phyloP scores from a whole-genome alignment of 2,888 invertebrate species.

The Scaptomyza tumidula region DNA sequence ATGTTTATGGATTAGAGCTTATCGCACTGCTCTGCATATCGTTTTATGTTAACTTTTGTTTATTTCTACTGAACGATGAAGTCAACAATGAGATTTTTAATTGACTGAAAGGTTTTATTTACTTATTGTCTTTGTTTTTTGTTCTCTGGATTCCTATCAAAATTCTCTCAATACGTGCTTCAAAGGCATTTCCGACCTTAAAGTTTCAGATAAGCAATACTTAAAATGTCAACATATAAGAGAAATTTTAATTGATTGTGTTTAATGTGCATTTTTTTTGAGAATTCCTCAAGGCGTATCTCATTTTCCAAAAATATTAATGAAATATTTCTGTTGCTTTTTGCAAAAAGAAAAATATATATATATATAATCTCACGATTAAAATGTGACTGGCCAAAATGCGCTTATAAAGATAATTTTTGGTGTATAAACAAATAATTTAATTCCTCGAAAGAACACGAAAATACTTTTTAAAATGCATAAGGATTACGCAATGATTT shows the following conservation, averaged over 20 bases:
- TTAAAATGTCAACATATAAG: not conserved
- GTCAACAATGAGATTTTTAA: conserved; percentile 25
- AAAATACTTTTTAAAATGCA: conserved; percentile 45
- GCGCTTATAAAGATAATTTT: conserved; percentile 46
- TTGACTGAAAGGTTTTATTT: not conserved
- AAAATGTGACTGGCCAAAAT: conserved; percentile 18
- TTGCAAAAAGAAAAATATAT: too few relatives aligned
- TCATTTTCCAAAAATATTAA: too few relatives aligned
- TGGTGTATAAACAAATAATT: conserved; percentile 46
- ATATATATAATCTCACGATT: too few relatives aligned
- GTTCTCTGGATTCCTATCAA: conserved; percentile 1
- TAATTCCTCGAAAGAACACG: conserved; percentile 40
- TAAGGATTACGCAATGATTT: conserved; percentile 54
- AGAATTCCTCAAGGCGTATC: not conserved
- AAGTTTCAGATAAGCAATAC: not conserved
- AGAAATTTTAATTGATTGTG: not conserved
- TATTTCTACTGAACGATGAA: conserved; percentile 30
- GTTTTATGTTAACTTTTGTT: conserved; percentile 7
- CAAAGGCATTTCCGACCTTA: not conserved
- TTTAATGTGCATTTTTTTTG: not conserved
- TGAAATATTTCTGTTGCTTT: too few relatives aligned
- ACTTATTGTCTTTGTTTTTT: not conserved
- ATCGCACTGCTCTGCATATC: conserved; percentile 18
- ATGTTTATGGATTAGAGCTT: conserved; percentile 1
- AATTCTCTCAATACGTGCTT: not conserved